Evolutionary conservation across 2,797 vertebrate species (phyloP).

Genomic region (Centropyge bicolor): DNA sequence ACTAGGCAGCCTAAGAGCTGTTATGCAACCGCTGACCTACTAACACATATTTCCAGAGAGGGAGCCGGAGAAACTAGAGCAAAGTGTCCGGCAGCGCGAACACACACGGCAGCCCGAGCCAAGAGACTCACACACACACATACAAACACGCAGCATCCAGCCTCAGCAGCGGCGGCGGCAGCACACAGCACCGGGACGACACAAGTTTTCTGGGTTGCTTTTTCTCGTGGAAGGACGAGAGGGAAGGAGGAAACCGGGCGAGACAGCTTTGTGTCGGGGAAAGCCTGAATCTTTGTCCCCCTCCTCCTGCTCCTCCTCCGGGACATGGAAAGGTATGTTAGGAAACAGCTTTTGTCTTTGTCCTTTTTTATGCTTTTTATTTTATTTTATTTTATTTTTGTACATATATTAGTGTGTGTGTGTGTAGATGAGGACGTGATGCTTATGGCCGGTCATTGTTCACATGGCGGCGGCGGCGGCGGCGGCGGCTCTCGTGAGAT

Average conservation of each 20-base stretch:
- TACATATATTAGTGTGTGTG: rapidly evolving
- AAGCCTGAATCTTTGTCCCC: slow-evolving; percentile 58
- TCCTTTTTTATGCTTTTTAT: not conserved
- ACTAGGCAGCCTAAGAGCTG: slow-evolving; percentile 85
- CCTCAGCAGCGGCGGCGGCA: too few species aligned
- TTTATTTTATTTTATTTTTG: too few species aligned
- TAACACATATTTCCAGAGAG: slow-evolving; percentile 87
- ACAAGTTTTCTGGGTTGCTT: slow-evolving; percentile 53
- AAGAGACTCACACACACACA: slow-evolving; percentile 50
- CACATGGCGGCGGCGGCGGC: slow-evolving; percentile 74
- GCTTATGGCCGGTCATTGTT: slow-evolving; percentile 79
- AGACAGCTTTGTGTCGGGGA: slow-evolving; percentile 83
- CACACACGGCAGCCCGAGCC: slow-evolving; percentile 70
- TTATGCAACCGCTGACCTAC: slow-evolving; percentile 90
- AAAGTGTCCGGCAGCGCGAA: slow-evolving; percentile 80
- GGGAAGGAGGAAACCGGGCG: slow-evolving; percentile 71
- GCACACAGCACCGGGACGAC: too few species aligned
- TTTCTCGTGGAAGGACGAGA: slow-evolving; percentile 29
- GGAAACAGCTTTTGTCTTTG: not conserved
- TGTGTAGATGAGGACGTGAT: slow-evolving; percentile 38
- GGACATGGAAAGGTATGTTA: slow-evolving; percentile 76
- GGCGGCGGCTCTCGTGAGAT: slow-evolving; percentile 59
- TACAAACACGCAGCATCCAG: slow-evolving; percentile 56
- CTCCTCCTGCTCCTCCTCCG: slow-evolving; percentile 20
- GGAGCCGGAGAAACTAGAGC: slow-evolving; percentile 84